Evolutionary conservation across 35 echinoderm and acorn worm species (phyloP).

Genomic region (Amphiura filiformis): DNA sequence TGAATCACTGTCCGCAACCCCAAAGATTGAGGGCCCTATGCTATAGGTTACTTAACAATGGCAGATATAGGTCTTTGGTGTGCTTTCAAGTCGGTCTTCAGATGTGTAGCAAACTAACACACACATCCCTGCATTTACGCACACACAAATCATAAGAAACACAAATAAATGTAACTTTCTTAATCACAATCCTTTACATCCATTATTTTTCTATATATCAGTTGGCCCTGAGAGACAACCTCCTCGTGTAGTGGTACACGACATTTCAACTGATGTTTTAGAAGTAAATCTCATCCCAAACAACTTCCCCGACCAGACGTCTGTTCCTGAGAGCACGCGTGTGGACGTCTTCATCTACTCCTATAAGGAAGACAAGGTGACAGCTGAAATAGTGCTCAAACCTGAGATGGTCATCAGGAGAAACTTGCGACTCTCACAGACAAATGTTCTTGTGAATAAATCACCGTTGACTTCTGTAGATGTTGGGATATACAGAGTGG

Average conservation of each 20-base stretch:
- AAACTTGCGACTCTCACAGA: slow-evolving; percentile 44
- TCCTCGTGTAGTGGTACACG: neutral
- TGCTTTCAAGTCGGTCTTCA: no score
- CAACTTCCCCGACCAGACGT: slow-evolving; percentile 34
- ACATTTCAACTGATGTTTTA: slow-evolving; percentile 1
- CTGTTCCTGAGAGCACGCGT: neutral
- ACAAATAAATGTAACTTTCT: no score
- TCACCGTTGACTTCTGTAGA: neutral
- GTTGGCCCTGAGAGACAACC: slow-evolving; percentile 53
- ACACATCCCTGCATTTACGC: no score
- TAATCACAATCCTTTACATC: neutral
- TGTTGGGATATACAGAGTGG: slow-evolving; percentile 62
- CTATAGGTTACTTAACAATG: no score
- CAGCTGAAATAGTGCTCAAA: slow-evolving; percentile 30
- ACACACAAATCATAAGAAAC: no score
- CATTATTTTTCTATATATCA: slow-evolving; percentile 16
- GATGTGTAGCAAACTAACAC: no score
- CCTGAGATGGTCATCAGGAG: slow-evolving; percentile 30
- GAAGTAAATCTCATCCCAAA: slow-evolving; percentile 23
- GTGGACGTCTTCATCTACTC: slow-evolving; percentile 69
- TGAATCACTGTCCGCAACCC: no score
- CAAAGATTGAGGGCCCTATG: no score
- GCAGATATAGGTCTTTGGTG: no score
- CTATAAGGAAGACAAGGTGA: slow-evolving; percentile 43
- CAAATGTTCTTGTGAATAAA: neutral